Conservation (phyloP, 2,888 invertebrate species). For the Diaprepes abbreviatus region DNA sequence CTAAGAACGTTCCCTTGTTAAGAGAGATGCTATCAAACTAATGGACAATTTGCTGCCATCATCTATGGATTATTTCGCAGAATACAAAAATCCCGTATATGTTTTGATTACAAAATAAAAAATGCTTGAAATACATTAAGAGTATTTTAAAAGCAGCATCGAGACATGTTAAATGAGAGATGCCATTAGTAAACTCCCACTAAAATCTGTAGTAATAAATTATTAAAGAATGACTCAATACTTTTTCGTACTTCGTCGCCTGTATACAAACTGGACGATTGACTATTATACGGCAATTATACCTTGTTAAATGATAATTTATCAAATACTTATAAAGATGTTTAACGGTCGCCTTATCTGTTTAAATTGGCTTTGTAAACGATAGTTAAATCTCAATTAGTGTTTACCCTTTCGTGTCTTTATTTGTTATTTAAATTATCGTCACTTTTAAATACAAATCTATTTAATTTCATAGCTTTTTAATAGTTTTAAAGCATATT, state of each 20-base stretch:
- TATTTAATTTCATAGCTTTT: neutral
- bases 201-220: slow-evolving; percentile 52
- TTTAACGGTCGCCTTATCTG: slow-evolving; percentile 33
- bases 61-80: too few species aligned
- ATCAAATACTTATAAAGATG: slow-evolving; percentile 54
- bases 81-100: too few species aligned
- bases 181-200: neutral
- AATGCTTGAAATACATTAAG: too few species aligned
- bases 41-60: too few species aligned
- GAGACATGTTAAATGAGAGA: too few species aligned
- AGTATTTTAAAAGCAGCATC: too few species aligned
- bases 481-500: neutral
- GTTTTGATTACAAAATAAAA: too few species aligned
- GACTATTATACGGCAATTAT: slow-evolving; percentile 58
- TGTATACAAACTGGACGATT: slow-evolving; percentile 23
- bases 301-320: slow-evolving; percentile 59
- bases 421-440: slow-evolving; percentile 19
- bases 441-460: neutral
- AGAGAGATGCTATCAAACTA: too few species aligned
- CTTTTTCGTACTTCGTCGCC: slow-evolving; percentile 45
- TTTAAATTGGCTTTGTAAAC: slow-evolving; percentile 44
- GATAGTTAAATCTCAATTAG: slow-evolving; percentile 52
- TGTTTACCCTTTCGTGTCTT: slow-evolving; percentile 19
- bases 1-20: too few species aligned
- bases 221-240: slow-evolving; percentile 55